phyloP scores from a whole-genome alignment of 2,797 vertebrate species.

The Benthosema pterotum region DNA sequence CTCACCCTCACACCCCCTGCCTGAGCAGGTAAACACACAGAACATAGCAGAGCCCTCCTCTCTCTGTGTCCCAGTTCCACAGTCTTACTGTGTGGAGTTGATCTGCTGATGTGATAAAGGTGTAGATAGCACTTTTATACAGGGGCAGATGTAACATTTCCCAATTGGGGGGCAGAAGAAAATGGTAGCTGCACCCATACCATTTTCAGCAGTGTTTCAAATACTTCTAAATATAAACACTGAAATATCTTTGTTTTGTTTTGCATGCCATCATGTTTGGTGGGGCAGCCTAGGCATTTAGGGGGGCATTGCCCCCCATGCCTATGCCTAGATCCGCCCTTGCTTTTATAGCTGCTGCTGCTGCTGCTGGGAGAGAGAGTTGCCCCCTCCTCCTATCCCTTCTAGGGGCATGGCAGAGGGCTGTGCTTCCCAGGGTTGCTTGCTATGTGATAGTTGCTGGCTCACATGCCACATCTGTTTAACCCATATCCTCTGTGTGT shows the following conservation, averaged over 20 bases:
- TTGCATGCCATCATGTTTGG: too few species aligned
- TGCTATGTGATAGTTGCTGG: constrained; percentile 36
- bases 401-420: constrained; percentile 28
- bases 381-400: background rate
- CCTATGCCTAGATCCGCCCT: too few species aligned
- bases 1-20: constrained; percentile 6
- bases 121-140: constrained; percentile 40
- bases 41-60: background rate
- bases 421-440: constrained; percentile 18
- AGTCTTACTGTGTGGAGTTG: constrained; percentile 38
- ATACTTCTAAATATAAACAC: too few species aligned
- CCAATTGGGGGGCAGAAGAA: too few species aligned
- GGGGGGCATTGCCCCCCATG: too few species aligned
- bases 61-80: constrained; percentile 34
- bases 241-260: too few species aligned
- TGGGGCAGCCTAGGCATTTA: too few species aligned
- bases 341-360: constrained; percentile 38
- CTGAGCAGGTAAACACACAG: constrained; percentile 57
- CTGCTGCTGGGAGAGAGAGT: too few species aligned
- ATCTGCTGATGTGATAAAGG: constrained; percentile 53
- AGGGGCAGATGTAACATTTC: too few species aligned
- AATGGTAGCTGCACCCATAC: too few species aligned
- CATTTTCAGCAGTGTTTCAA: too few species aligned
- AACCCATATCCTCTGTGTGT: constrained; percentile 27
- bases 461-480: constrained; percentile 45